Base-by-base conservation (phyloP, 2,797 vertebrate species). In the Girardinus metallicus region DNA sequence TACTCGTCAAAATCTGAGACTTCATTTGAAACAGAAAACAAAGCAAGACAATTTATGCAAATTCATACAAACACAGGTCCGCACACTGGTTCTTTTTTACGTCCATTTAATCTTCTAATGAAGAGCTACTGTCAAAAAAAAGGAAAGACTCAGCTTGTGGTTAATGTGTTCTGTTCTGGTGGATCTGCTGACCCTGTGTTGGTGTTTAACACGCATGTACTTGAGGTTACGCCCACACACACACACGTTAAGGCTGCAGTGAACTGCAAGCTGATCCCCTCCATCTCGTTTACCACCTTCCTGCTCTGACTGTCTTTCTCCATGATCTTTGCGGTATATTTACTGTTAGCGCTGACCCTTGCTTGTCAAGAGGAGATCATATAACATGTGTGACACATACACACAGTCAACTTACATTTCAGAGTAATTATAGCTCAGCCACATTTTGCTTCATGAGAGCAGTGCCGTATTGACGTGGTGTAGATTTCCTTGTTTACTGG, bases 371-470 rank as follows among this genome's bases (percentile, higher is more conserved):
- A 78, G 26, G 55, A 57, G 75, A 88, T 88, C 87, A 78, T 62
- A 76, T 83, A 79, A 62, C 83, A 81, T 71, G 77, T 66, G 77
- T 80, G 77, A 86, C 83, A 79, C 41, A 60, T 34, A 73, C 76
- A 80, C 51, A 80, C 78, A 12, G 21, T 68, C 36, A 68, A 60
- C 36, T 21, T 57, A 47, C 44, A 68, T 68, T 23, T 80, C 79
- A 73, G 74, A 64, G 75, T 21, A 83, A 90, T 79, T 49, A 49
- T 83, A 89, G 83, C 84, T 73, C 55, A 16, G 76, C 75, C 78
- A 80, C 82, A 79, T 88, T 88, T 89, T 83, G 70, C 77, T 80
- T 79, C 70, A 79, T 71, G 74, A 49, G 73, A 83, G 77, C 39
- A 78, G 73, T 80, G 53, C 70, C 73, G 70, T 62, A 83, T 80